These are phyloP conservation scores for Embidobia sp. DNA, from an alignment of 2,888 invertebrate genomes.

Conservation along the genomic window DNA sequence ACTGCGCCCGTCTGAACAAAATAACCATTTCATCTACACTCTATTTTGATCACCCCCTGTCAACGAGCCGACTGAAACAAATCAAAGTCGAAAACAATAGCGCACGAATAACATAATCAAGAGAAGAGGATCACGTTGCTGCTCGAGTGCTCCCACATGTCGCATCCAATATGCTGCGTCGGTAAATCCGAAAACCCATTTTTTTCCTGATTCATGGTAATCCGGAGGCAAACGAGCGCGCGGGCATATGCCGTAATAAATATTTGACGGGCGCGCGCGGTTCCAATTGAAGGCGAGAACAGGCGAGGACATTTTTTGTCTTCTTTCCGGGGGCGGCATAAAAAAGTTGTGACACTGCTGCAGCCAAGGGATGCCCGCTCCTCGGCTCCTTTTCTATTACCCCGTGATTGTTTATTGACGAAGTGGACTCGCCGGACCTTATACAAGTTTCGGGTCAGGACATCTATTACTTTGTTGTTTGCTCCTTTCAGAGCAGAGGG, in stretches of 20 bases:
- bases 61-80: slow-evolving; percentile 44
- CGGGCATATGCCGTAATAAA: slow-evolving; percentile 76
- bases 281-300: slow-evolving; percentile 62
- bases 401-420: slow-evolving; percentile 81
- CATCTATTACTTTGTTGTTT: slow-evolving; percentile 81
- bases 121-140: slow-evolving; percentile 63
- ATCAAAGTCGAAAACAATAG: slow-evolving; percentile 64
- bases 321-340: slow-evolving; percentile 15
- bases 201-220: slow-evolving; percentile 74
- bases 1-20: slow-evolving; percentile 25
- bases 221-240: slow-evolving; percentile 63
- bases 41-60: slow-evolving; percentile 31
- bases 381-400: slow-evolving; percentile 76
- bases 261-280: slow-evolving; percentile 75
- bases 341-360: slow-evolving; percentile 42
- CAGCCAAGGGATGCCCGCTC: slow-evolving; percentile 17
- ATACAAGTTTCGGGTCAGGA: slow-evolving; percentile 69
- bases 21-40: slow-evolving; percentile 43
- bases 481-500: slow-evolving; percentile 68
- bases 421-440: slow-evolving; percentile 77
- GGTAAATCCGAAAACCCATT: slow-evolving; percentile 72
- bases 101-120: slow-evolving; percentile 57
- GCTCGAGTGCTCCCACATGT: slow-evolving; percentile 67
- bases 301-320: slow-evolving; percentile 34
- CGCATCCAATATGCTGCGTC: slow-evolving; percentile 67